phyloP scores from a whole-genome alignment of 2,888 invertebrate species.

The Brachyopa scutellaris region DNA sequence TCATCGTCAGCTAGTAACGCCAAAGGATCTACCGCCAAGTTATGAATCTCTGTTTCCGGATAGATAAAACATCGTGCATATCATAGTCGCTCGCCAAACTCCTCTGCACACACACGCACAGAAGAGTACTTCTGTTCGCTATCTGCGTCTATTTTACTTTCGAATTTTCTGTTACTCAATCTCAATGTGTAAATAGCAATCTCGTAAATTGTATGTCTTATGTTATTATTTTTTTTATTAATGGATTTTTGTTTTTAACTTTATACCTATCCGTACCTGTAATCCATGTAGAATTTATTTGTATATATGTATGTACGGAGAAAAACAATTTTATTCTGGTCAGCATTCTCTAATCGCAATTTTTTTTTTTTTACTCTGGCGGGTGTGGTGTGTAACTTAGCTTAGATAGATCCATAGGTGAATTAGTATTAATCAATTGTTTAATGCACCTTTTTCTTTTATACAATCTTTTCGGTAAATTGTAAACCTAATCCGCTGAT shows the following conservation, averaged over 20 bases:
- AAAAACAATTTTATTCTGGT: neutral
- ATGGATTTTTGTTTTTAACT: neutral
- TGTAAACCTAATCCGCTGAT: neutral
- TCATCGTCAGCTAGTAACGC: constrained; percentile 76
- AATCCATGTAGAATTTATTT: constrained; percentile 8
- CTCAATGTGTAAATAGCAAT: constrained; percentile 62
- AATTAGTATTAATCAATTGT: constrained; percentile 67
- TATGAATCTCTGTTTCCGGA: constrained; percentile 81
- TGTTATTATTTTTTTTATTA: constrained; percentile 41
- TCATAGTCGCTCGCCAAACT: constrained; percentile 38
- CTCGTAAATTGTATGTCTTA: constrained; percentile 26
- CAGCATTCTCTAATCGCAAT: constrained; percentile 12
- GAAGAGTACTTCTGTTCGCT: constrained; percentile 18
- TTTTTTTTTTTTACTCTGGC: constrained; percentile 1
- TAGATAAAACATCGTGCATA: constrained; percentile 76
- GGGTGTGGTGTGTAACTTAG: constrained; percentile 39
- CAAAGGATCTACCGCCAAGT: constrained; percentile 81
- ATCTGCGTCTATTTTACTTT: constrained; percentile 16
- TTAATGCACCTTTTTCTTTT: constrained; percentile 18
- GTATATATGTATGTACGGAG: constrained; percentile 17
- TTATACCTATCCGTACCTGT: neutral
- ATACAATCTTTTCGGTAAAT: neutral
- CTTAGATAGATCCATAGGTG: constrained; percentile 63
- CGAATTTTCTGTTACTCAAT: constrained; percentile 31
- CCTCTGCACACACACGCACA: constrained; percentile 39